Evolutionary conservation across 1,140 invertebrate species (phyloP).

Genomic region (Chrysopa pallens): DNA sequence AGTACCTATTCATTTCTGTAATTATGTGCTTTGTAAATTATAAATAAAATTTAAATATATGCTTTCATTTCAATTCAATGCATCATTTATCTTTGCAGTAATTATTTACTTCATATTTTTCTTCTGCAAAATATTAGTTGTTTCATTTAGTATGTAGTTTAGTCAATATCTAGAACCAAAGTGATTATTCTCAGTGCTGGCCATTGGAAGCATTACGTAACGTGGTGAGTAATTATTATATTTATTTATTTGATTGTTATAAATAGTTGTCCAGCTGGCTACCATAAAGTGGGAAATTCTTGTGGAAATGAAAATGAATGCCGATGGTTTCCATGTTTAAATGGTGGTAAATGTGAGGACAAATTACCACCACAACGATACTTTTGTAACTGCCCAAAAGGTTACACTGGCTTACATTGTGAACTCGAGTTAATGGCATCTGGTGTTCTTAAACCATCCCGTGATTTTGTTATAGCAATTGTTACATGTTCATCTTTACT

Average conservation of each 20-base stretch:
- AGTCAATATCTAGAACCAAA: too few species aligned
- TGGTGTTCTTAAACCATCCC: constrained; percentile 57
- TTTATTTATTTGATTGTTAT: background rate
- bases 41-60: too few species aligned
- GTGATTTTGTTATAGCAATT: constrained; percentile 68
- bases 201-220: too few species aligned
- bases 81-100: too few species aligned
- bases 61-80: too few species aligned
- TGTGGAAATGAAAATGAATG: constrained; percentile 67
- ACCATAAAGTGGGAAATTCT: constrained; percentile 34
- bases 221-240: too few species aligned
- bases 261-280: constrained; percentile 52
- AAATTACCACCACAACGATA: constrained; percentile 49
- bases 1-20: too few species aligned
- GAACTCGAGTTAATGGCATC: constrained; percentile 52
- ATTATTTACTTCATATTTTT: too few species aligned
- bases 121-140: too few species aligned
- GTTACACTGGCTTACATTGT: constrained; percentile 62
- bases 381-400: constrained; percentile 52
- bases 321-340: constrained; percentile 43
- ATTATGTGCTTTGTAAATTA: too few species aligned
- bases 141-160: too few species aligned
- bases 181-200: too few species aligned
- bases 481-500: constrained; percentile 55
- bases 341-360: constrained; percentile 54